A percentile compares a stretch with the other conserved stretches of the same genome.
Evolutionary conservation across 64 coral and sea anemone species (phyloP).

Genomic region (Stichodactyla mertensii): DNA sequence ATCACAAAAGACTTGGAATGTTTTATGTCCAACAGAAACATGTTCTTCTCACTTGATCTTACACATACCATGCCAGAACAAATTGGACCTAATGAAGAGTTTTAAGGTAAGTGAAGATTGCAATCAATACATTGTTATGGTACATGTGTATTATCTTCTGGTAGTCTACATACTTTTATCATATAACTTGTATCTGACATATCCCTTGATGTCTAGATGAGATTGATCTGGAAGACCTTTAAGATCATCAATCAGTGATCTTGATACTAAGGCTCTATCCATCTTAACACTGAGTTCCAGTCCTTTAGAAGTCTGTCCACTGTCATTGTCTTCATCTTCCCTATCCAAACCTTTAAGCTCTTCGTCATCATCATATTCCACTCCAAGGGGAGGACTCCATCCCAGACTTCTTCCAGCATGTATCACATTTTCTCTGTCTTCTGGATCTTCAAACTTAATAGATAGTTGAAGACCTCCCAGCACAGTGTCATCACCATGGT

Average conservation of each 20-base stretch:
- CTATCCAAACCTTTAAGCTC: neutral
- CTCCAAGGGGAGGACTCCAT: slow-evolving; percentile 63
- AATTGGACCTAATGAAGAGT: slow-evolving; percentile 23
- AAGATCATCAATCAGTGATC: slow-evolving; percentile 34
- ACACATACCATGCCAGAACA: slow-evolving; percentile 32
- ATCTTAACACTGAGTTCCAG: slow-evolving; percentile 54
- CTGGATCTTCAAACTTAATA: slow-evolving; percentile 59
- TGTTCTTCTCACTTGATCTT: slow-evolving; percentile 18
- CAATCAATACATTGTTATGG: too few relatives aligned
- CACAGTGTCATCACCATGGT: slow-evolving; percentile 4
- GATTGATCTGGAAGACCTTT: neutral
- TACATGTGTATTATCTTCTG: neutral
- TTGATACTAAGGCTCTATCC: slow-evolving; percentile 71
- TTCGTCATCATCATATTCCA: slow-evolving; percentile 59
- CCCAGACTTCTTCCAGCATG: slow-evolving; percentile 67
- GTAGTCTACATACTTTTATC: slow-evolving; percentile 61
- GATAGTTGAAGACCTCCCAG: slow-evolving; percentile 81
- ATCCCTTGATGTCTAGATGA: slow-evolving; percentile 42
- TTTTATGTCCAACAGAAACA: slow-evolving; percentile 53
- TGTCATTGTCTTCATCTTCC: neutral
- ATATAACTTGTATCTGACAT: slow-evolving; percentile 91
- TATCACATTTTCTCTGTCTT: slow-evolving; percentile 64
- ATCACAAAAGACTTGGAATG: slow-evolving; percentile 33
- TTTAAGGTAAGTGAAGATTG: neutral
- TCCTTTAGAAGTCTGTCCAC: neutral